phyloP scores from a whole-genome alignment of 2,797 vertebrate genomes.

The Anolis apletophallus region DNA sequence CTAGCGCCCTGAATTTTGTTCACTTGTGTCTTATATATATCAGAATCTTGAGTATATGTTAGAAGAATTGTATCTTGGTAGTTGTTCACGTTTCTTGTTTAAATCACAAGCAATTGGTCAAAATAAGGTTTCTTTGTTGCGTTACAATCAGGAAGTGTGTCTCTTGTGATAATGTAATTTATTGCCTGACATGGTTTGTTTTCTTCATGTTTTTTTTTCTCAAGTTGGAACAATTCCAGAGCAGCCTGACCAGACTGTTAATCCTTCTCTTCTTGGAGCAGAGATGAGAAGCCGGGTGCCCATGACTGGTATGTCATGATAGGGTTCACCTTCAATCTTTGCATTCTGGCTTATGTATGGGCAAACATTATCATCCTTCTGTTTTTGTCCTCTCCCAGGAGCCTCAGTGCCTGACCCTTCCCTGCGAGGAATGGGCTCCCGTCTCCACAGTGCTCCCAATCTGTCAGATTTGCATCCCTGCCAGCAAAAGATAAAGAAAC shows the following conservation, averaged over 20 bases:
- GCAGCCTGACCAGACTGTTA: constrained; percentile 78
- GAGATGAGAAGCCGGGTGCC: constrained; percentile 76
- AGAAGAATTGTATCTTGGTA: neutral
- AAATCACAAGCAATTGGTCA: neutral
- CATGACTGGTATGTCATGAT: constrained; percentile 63
- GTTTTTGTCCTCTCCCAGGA: constrained; percentile 53
- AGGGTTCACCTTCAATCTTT: neutral
- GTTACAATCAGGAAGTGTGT: neutral
- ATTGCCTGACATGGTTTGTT: neutral
- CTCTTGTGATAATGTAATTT: neutral
- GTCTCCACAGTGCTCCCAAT: constrained; percentile 90
- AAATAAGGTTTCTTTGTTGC: neutral
- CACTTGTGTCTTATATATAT: too few relatives aligned
- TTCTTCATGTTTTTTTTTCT: constrained; percentile 15
- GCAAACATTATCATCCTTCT: neutral
- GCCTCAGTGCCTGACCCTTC: constrained; percentile 72
- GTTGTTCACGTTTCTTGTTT: neutral
- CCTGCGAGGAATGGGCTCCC: constrained; percentile 86
- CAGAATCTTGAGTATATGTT: neutral
- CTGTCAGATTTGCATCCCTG: constrained; percentile 78
- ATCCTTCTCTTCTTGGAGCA: constrained; percentile 74
- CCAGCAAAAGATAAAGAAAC: constrained; percentile 93
- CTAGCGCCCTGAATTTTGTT: too few relatives aligned
- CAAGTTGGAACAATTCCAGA: constrained; percentile 89
- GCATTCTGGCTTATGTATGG: neutral